These are phyloP conservation scores for Ganaspis sp. DNA, from an alignment of 1,140 invertebrate genomes.

Conservation along the genomic window DNA sequence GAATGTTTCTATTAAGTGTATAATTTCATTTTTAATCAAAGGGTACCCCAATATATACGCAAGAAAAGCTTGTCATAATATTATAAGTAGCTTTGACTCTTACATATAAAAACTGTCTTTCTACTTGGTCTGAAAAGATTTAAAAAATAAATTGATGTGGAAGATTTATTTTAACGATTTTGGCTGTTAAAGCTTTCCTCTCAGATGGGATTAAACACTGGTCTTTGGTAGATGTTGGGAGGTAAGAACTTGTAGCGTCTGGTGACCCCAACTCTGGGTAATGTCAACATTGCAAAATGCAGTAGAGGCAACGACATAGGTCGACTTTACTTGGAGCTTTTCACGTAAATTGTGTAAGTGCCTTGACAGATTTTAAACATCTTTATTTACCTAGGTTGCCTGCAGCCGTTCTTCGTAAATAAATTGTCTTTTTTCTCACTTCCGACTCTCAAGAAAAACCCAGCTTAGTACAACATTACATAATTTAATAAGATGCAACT, in stretches of 20 bases:
- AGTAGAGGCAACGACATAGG: slow-evolving; percentile 28
- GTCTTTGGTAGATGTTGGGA: slow-evolving; percentile 10
- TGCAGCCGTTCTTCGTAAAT: neutral
- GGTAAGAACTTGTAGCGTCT: slow-evolving; percentile 32
- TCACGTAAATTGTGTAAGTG: slow-evolving; percentile 28
- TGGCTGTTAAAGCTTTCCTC: neutral
- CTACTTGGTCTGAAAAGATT: neutral
- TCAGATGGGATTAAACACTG: slow-evolving; percentile 6
- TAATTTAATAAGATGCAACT: neutral
- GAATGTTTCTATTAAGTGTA: no score
- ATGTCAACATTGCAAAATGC: slow-evolving; percentile 34
- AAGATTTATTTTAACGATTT: slow-evolving; percentile 25
- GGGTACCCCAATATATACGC: no score
- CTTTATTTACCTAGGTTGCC: slow-evolving; percentile 18
- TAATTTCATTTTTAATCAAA: no score
- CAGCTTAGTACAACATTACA: neutral
- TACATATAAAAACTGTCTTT: no score
- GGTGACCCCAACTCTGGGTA: neutral
- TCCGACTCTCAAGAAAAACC: neutral
- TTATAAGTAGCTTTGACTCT: no score
- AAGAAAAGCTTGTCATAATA: no score
- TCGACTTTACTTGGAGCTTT: slow-evolving; percentile 9
- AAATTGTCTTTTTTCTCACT: slow-evolving; percentile 29
- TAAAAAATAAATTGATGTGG: slow-evolving; percentile 1
- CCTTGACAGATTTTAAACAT: slow-evolving; percentile 20